These are phyloP conservation scores for Troides aeacus DNA, from an alignment of 2,888 invertebrate species.

Conservation along the genomic window DNA sequence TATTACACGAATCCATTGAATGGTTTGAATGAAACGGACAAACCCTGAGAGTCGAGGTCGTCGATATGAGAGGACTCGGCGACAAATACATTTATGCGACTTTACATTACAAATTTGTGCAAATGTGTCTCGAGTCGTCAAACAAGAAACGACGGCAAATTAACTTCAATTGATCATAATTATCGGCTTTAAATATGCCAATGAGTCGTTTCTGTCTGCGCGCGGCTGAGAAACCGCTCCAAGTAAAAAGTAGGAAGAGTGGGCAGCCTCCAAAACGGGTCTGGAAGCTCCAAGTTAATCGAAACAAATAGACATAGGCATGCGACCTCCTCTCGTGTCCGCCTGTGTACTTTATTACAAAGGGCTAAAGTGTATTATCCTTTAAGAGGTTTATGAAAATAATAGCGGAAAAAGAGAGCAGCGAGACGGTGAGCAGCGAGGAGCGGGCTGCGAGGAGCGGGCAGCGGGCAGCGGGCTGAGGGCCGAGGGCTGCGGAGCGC, in stretches of 20 bases:
- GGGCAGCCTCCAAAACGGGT: slow-evolving; percentile 43
- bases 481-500: slow-evolving; percentile 21
- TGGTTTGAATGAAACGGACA: slow-evolving; percentile 23
- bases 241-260: slow-evolving; percentile 42
- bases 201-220: slow-evolving; percentile 37
- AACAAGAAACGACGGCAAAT: slow-evolving; percentile 32
- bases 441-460: slow-evolving; percentile 12
- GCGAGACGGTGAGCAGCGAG: slow-evolving; percentile 18
- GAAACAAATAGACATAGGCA: slow-evolving; percentile 41
- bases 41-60: slow-evolving; percentile 12
- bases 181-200: slow-evolving; percentile 49
- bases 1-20: slow-evolving; percentile 4
- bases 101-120: slow-evolving; percentile 8
- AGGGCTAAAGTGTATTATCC: slow-evolving; percentile 36
- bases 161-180: slow-evolving; percentile 49
- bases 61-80: background rate
- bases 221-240: slow-evolving; percentile 36
- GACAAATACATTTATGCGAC: slow-evolving; percentile 8
- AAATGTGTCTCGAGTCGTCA: slow-evolving; percentile 2
- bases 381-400: slow-evolving; percentile 35
- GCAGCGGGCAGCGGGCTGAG: slow-evolving; percentile 2
- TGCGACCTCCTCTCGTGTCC: slow-evolving; percentile 35
- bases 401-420: slow-evolving; percentile 34
- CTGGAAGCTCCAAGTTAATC: slow-evolving; percentile 36
- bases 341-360: slow-evolving; percentile 33